These are phyloP conservation scores for Limnodromus scolopaceus DNA, from an alignment of 2,797 vertebrate species.

Conservation along the genomic window DNA sequence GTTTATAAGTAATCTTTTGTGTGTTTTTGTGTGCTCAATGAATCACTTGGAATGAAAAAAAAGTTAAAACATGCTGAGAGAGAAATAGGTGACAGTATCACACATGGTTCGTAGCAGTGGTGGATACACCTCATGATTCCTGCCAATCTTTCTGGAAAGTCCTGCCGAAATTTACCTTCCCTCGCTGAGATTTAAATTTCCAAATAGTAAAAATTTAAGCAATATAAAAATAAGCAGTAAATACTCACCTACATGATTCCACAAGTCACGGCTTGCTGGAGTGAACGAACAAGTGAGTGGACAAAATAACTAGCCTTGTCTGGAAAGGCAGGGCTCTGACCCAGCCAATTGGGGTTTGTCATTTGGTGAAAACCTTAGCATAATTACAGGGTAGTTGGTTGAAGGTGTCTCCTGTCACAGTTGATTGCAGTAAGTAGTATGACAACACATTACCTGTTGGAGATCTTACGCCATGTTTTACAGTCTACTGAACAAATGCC, in stretches of 20 bases:
- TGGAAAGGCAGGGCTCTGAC: constrained; percentile 51
- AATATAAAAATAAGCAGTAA: neutral
- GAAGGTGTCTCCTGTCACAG: constrained; percentile 21
- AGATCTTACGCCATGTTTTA: neutral
- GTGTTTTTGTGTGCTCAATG: neutral
- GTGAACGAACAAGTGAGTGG: neutral
- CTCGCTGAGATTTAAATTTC: neutral
- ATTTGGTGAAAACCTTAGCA: constrained; percentile 33
- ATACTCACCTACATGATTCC: constrained; percentile 45
- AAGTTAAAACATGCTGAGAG: neutral
- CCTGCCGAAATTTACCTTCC: neutral
- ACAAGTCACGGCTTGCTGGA: constrained; percentile 15
- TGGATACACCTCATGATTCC: neutral
- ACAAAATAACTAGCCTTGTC: constrained; percentile 31
- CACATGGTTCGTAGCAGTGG: neutral
- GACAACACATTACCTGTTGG: neutral
- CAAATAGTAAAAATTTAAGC: neutral
- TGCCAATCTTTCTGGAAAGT: neutral
- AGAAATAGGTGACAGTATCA: neutral
- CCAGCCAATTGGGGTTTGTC: constrained; percentile 38
- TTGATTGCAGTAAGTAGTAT: neutral
- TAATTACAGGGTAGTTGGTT: constrained; percentile 46
- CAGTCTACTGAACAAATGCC: neutral
- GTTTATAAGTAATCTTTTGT: neutral
- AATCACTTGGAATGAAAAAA: neutral